Base-by-base conservation (phyloP, 2,113 vertebrate genomes). In the Sialia sialis region DNA sequence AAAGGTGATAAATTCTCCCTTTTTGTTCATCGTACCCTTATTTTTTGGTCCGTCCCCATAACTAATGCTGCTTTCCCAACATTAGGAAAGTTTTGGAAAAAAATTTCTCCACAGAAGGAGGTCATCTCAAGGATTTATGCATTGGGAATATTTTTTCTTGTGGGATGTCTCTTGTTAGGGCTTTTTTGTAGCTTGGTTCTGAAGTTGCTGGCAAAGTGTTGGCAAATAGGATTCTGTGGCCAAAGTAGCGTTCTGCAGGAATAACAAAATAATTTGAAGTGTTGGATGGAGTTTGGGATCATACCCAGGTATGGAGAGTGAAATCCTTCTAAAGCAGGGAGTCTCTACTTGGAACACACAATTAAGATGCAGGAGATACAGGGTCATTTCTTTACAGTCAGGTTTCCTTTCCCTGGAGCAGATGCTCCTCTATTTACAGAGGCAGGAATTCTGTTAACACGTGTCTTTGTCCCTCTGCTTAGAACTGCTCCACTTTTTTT, bases 401-500 rank as follows among this genome's bases (percentile, higher is more conserved):
- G 11, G 2, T 51, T 87, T 84, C 26, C 36, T 63, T 91, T 78
- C 29, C 5, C 39, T 52, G 34, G 54, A 83, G 38, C 62, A 93
- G 74, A 59, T 73, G 30, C 13, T 77, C 18, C 16, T 76, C 10
- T 58, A 22, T 56, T 74, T 46, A 44, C 32, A 88, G 78, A 79
- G 54, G 13, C 38, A 77, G 20, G 49, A 86, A 83, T 87, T 84
- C 39, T 82, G 27, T 10, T 52, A 30, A 16, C 30, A 11, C 36
- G 87, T 59, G 16, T 32, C 87, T 89, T 91, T 88, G 62, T 76
- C 62, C 72, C 66, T 75, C 49, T 56, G 75, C 66, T 91, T 79
- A 52, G 38, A 90, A 76, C 51, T 8, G 8, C 80, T 93, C 46
- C 72, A 76, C 59, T 92, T 55, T 21, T 26, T 88, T 83, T 94